Base-by-base conservation (phyloP, 2,888 invertebrate genomes). In the Neoascia interrupta region DNA sequence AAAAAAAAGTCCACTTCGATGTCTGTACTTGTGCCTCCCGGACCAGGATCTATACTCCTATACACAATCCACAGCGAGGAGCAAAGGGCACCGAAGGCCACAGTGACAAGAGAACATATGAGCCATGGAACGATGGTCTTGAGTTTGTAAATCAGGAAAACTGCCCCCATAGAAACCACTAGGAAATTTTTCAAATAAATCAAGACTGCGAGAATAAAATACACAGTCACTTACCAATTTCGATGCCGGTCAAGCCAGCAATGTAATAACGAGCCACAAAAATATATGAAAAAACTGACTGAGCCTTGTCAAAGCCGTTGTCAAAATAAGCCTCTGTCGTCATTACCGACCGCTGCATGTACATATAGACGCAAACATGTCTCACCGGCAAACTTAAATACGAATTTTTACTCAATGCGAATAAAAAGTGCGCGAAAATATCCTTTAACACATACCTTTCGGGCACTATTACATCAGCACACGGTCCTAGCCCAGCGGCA, bases 261-360 rank as follows among this genome's bases (percentile, higher is more conserved):
- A 97, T 94, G 87, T 95, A 93, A 84, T 92, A 93, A 96, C 97
- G 97, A 19, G 95, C 94, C 79, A 93, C 92, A 85, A 96, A 96
- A 5, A 97, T 90, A 89, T 98, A 97, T 53, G 94, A 93, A 37
- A 97, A 89, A 86, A 97, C 92, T 89, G 96, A 96, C 88, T 96
- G 96, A 82, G 96, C 96, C 95, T n/a, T n/a, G n/a, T 93, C 8
- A 37, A 92, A 90, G 16, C n/a, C 11, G 19, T n/a, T n/a, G n/a
- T n/a, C n/a, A n/a, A n/a, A n/a, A n/a, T n/a, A n/a, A n/a, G 19
- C 18, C 5, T n/a, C 18, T 18, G 13, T 39, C 16, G n/a, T n/a
- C 11, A 0, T 10, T 18, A 5, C n/a, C 19, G 6, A n/a, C 39
- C 0, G 4, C 10, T 5, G 16, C 5, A 18, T 18, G 19, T 39